Evolutionary conservation across 2,113 vertebrate genomes (phyloP).

Genomic region (Zosterops japonicus): DNA sequence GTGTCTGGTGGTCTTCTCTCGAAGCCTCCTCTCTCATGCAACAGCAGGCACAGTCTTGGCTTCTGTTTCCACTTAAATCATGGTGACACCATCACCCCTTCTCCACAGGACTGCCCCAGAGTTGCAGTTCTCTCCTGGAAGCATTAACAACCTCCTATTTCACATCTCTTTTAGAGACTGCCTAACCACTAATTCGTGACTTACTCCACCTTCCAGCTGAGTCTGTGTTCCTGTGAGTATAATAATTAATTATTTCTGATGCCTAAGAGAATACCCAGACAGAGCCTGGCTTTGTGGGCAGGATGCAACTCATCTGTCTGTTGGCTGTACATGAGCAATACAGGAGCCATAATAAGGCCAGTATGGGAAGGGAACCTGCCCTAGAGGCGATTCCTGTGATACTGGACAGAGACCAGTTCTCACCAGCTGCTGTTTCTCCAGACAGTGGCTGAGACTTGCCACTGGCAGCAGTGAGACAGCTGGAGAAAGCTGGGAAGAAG

Average conservation of each 20-base stretch:
- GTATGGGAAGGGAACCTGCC: neutral
- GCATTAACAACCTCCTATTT: neutral
- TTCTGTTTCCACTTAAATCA: neutral
- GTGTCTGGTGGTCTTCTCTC: neutral
- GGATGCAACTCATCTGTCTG: neutral
- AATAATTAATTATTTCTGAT: neutral
- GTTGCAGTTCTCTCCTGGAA: neutral
- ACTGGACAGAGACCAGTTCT: neutral
- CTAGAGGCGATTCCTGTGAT: neutral
- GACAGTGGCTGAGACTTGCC: constrained; percentile 2
- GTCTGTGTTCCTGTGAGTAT: neutral
- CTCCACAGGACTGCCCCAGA: neutral
- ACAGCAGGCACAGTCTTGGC: neutral
- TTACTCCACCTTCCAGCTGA: neutral
- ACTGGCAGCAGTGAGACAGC: neutral
- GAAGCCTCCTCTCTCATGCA: neutral
- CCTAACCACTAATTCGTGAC: neutral
- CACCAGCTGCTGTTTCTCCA: neutral
- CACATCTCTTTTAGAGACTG: neutral
- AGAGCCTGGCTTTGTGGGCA: neutral
- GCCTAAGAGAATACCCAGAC: neutral
- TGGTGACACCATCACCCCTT: neutral
- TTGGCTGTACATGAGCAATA: neutral
- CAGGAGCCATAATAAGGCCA: neutral
- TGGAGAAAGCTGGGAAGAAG: neutral